Evolutionary conservation across 2,113 vertebrate genomes (phyloP).

Genomic region (Solenodon paradoxus): DNA sequence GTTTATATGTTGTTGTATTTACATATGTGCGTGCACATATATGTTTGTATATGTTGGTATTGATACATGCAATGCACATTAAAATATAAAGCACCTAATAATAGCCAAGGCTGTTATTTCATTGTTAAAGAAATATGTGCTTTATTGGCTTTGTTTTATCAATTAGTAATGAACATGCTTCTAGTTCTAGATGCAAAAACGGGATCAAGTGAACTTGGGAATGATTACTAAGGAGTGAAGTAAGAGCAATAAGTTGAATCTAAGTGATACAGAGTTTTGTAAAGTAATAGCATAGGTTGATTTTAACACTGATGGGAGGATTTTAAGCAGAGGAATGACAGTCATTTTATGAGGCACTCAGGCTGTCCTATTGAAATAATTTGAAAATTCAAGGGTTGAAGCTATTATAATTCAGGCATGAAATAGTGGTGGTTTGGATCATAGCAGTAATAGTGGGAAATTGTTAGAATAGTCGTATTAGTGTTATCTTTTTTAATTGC

Average conservation of each 20-base stretch:
- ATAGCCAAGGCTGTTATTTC: background rate
- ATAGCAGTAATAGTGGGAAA: rapidly evolving
- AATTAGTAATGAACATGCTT: background rate
- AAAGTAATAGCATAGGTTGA: background rate
- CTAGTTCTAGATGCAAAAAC: background rate
- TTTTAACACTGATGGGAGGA: background rate
- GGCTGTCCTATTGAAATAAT: background rate
- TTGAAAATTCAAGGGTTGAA: background rate
- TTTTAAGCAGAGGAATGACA: background rate
- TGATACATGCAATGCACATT: background rate
- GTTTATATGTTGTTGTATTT: background rate
- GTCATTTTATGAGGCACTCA: background rate
- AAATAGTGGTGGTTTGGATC: background rate
- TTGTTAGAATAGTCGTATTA: background rate
- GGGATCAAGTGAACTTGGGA: background rate
- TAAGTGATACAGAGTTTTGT: background rate
- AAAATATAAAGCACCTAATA: background rate
- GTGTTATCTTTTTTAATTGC: background rate
- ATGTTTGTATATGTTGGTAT: background rate
- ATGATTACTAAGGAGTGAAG: background rate
- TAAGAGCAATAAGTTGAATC: background rate
- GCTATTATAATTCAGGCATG: rapidly evolving
- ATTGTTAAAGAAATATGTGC: background rate
- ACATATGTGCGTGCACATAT: background rate
- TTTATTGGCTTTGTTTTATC: background rate